These are phyloP conservation scores for Scrobipalpa costella DNA, from an alignment of 2,888 invertebrate genomes.

Conservation along the genomic window DNA sequence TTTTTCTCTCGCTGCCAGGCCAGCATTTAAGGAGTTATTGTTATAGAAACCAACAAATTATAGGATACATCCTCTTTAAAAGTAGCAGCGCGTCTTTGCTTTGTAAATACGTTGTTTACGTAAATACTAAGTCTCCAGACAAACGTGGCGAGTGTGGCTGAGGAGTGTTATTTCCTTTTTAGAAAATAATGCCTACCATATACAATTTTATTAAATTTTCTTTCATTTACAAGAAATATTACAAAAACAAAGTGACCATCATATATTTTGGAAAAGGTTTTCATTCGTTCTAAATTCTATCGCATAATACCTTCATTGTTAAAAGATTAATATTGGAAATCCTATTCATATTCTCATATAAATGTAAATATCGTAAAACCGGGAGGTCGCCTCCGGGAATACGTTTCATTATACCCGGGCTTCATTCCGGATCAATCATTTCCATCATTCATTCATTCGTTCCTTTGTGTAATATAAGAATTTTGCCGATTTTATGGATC, in stretches of 20 bases:
- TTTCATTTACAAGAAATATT: no score
- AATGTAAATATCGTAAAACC: constrained; percentile 23
- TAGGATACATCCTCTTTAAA: no score
- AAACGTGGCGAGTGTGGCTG: no score
- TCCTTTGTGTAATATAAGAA: constrained; percentile 9
- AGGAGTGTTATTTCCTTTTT: no score
- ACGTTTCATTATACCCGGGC: constrained; percentile 20
- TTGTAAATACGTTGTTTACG: no score
- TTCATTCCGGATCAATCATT: constrained; percentile 18
- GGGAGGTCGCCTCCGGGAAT: constrained; percentile 20
- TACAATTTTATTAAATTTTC: no score
- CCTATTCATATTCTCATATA: constrained; percentile 23
- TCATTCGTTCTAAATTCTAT: neutral
- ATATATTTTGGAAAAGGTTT: neutral
- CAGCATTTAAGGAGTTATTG: no score
- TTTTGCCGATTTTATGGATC: constrained; percentile 3
- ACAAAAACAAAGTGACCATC: neutral
- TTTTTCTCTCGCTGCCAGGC: no score
- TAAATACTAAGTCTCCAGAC: no score
- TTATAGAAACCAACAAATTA: no score
- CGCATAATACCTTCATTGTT: constrained; percentile 11
- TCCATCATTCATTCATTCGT: constrained; percentile 5
- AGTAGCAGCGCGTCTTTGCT: no score
- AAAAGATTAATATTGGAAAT: constrained; percentile 11
- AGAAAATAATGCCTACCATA: no score